Conservation (phyloP, 2,797 vertebrate genomes). For the Pantherophis alleghaniensis region DNA sequence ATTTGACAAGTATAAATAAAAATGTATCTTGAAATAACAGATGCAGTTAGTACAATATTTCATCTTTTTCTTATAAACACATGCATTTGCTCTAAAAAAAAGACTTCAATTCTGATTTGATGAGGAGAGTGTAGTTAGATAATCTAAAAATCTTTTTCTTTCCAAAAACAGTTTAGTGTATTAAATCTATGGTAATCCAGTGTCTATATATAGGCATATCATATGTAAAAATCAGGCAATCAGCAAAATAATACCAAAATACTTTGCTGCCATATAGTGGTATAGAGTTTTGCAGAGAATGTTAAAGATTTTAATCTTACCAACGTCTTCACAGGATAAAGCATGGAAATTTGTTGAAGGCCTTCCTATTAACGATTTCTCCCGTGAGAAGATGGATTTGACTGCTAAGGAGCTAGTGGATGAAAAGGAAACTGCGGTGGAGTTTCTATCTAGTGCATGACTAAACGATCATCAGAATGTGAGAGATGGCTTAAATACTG, state of each 20-base stretch:
- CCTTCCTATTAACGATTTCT: slow-evolving; percentile 88
- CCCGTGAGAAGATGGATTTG: slow-evolving; percentile 88
- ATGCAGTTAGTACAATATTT: neutral
- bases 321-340: slow-evolving; percentile 79
- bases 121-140: neutral
- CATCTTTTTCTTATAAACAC: neutral
- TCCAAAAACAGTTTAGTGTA: neutral
- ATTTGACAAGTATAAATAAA: neutral
- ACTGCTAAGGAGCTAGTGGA: slow-evolving; percentile 90
- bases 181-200: neutral
- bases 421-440: slow-evolving; percentile 89
- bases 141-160: neutral
- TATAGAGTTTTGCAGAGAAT: neutral
- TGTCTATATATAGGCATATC: neutral
- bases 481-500: slow-evolving; percentile 61
- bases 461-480: slow-evolving; percentile 62
- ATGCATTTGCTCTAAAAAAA: neutral
- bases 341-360: slow-evolving; percentile 90
- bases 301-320: neutral
- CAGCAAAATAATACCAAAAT: neutral
- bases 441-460: slow-evolving; percentile 84
- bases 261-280: neutral
- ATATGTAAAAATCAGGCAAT: neutral
- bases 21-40: neutral
- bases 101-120: neutral